These are phyloP conservation scores for Lissocephala sabroskyi DNA, from an alignment of 2,888 invertebrate genomes.

Conservation along the genomic window DNA sequence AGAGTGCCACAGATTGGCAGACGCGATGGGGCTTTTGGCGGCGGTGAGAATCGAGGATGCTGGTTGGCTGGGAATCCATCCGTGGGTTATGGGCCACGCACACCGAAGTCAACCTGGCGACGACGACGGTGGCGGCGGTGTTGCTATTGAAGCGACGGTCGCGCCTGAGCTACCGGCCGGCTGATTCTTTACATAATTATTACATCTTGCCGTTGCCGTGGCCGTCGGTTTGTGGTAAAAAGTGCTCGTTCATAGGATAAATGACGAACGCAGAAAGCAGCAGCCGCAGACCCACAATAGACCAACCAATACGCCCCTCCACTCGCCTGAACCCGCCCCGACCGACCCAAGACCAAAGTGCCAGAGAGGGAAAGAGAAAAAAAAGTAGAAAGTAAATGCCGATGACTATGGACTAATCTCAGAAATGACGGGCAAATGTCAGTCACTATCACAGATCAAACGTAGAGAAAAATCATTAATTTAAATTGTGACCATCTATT, in stretches of 20 bases:
- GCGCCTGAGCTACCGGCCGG: conserved; percentile 34
- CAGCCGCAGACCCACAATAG: conserved; percentile 11
- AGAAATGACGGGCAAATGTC: conserved; percentile 57
- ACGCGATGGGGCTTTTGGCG: too few species aligned
- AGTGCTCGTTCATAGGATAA: conserved; percentile 52
- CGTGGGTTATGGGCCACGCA: too few species aligned
- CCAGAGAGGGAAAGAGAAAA: too few species aligned
- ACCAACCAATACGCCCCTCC: background rate
- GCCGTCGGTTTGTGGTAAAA: conserved; percentile 25
- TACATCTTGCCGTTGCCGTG: conserved; percentile 30
- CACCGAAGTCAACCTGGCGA: too few species aligned
- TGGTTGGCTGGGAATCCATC: too few species aligned
- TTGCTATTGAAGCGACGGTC: too few species aligned
- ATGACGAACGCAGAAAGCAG: conserved; percentile 27
- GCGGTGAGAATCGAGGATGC: too few species aligned
- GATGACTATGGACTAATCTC: conserved; percentile 58
- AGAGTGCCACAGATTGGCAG: conserved; percentile 8
- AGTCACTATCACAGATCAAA: conserved; percentile 65
- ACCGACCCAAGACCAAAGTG: background rate
- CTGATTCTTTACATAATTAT: conserved; percentile 56
- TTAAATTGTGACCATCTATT: conserved; percentile 67
- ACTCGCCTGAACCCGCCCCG: conserved; percentile 4
- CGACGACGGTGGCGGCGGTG: too few species aligned
- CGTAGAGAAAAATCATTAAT: conserved; percentile 68
- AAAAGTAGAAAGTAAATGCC: conserved; percentile 57